These are phyloP conservation scores for Tonatia bakeri DNA, from an alignment of 2,113 vertebrate species.

Conservation along the genomic window DNA sequence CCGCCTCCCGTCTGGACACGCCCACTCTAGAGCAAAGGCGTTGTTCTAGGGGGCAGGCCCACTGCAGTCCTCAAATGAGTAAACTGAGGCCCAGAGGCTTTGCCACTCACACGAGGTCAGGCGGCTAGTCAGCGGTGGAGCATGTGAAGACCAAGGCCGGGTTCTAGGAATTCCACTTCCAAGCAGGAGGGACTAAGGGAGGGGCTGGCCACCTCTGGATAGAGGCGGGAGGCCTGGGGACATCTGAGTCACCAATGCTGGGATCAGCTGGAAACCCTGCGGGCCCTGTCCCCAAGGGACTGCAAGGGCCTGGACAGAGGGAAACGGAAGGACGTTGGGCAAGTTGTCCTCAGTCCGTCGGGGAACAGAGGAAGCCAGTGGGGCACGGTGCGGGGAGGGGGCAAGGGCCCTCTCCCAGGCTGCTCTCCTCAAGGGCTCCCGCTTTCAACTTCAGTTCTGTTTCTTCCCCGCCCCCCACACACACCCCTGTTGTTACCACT, in stretches of 20 bases:
- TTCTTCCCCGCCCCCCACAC: background rate
- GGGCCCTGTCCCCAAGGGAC: background rate
- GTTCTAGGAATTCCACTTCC: background rate
- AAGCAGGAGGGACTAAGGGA: background rate
- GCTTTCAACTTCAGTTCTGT: background rate
- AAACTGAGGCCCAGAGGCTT: background rate
- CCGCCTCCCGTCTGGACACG: background rate
- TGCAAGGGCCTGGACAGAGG: background rate
- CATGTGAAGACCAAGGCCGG: background rate
- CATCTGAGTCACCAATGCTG: background rate
- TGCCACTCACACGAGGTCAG: too few relatives aligned
- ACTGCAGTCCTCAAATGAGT: accelerated
- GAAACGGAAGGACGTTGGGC: background rate
- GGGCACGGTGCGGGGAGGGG: background rate
- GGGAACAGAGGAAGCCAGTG: accelerated
- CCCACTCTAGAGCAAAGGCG: accelerated
- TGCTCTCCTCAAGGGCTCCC: background rate
- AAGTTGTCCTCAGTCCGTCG: accelerated
- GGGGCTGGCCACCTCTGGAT: accelerated
- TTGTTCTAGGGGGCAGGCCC: background rate
- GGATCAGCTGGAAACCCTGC: background rate
- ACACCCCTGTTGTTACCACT: constrained; percentile 63
- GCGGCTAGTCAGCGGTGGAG: background rate
- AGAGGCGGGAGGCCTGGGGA: background rate
- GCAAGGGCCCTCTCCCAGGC: background rate